A percentile compares a stretch with the other conserved stretches of the same genome.
These are phyloP conservation scores for Blastobasis lacticolella DNA, from an alignment of 2,888 invertebrate genomes.

Conservation along the genomic window DNA sequence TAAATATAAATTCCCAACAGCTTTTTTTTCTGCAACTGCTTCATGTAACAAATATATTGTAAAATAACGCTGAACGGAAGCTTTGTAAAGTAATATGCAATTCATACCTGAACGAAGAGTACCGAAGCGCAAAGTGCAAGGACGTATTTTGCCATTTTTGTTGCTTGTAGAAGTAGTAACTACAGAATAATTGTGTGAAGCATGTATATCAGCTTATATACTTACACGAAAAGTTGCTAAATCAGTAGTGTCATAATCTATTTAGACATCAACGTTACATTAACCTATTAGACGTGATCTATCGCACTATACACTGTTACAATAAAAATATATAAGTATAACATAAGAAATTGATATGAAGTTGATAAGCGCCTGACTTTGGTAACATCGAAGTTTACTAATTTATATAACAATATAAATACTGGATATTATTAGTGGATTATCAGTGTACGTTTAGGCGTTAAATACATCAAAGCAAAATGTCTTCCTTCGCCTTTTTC, in stretches of 20 bases:
- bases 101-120: slow-evolving; percentile 20
- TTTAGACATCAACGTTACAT: neutral
- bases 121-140: slow-evolving; percentile 22
- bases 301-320: neutral
- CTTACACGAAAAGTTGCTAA: neutral
- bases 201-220: neutral
- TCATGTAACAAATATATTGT: too few relatives aligned
- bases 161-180: neutral
- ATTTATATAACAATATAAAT: neutral
- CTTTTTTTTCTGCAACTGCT: too few relatives aligned
- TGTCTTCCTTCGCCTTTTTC: slow-evolving; percentile 26
- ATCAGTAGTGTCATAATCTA: neutral
- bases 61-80: too few relatives aligned
- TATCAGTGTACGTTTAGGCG: slow-evolving; percentile 2
- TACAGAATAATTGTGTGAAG: neutral
- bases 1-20: too few relatives aligned
- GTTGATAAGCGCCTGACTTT: neutral
- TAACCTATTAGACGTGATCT: neutral
- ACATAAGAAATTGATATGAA: neutral
- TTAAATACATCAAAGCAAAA: slow-evolving; percentile 15
- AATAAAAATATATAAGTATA: neutral
- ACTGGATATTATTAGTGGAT: neutral
- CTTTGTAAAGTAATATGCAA: neutral
- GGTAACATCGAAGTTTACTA: neutral
- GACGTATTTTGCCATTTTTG: slow-evolving; percentile 20